Evolutionary conservation across 2,888 invertebrate species (phyloP).

Genomic region (Iselma pallidipennis): DNA sequence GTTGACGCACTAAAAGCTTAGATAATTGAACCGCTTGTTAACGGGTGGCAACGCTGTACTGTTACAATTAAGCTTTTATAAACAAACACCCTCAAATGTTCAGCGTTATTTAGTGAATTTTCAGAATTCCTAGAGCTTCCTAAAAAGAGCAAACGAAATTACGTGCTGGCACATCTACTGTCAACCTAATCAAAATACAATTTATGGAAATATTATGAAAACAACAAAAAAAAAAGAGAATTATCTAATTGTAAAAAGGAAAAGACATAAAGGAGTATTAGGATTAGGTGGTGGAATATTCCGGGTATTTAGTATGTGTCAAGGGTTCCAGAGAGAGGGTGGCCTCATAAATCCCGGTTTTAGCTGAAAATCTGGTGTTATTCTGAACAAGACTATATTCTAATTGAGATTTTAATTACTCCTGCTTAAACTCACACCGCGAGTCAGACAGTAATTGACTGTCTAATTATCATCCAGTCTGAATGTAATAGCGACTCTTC

Average conservation of each 20-base stretch:
- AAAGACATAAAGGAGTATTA: too few relatives aligned
- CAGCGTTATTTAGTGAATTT: slow-evolving; percentile 31
- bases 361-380: slow-evolving; percentile 27
- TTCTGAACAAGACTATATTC: slow-evolving; percentile 22
- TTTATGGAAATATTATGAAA: not conserved
- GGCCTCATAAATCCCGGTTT: slow-evolving; percentile 12
- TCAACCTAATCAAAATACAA: not conserved
- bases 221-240: too few relatives aligned
- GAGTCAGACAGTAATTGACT: slow-evolving; percentile 47
- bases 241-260: too few relatives aligned
- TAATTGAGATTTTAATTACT: slow-evolving; percentile 43
- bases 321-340: too few relatives aligned
- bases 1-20: slow-evolving; percentile 36
- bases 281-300: too few relatives aligned
- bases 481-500: slow-evolving; percentile 20
- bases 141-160: not conserved
- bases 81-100: slow-evolving; percentile 28
- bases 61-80: slow-evolving; percentile 38
- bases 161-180: not conserved
- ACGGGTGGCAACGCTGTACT: slow-evolving; percentile 31
- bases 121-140: slow-evolving; percentile 17
- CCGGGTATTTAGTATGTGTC: too few relatives aligned
- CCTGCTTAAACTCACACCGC: slow-evolving; percentile 35
- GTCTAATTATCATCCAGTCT: slow-evolving; percentile 49
- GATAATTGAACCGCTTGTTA: slow-evolving; percentile 40